These are phyloP conservation scores for Macrobrachium nipponense DNA, from an alignment of 1,140 invertebrate species.

Conservation along the genomic window DNA sequence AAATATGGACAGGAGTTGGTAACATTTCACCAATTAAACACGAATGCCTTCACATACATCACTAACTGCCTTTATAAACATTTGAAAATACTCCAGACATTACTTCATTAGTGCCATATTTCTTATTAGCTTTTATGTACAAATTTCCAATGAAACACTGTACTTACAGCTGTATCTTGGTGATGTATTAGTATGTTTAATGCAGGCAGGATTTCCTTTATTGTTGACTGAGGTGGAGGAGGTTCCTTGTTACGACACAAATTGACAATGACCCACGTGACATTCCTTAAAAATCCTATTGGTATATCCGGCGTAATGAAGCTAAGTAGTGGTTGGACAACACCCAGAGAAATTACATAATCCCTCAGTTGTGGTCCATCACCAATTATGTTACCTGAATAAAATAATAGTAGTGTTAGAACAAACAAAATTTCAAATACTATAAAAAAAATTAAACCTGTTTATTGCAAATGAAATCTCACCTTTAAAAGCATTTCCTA, in stretches of 20 bases:
- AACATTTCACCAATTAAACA: too few relatives aligned
- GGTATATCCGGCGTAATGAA: slow-evolving; percentile 95
- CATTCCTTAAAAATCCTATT: slow-evolving; percentile 92
- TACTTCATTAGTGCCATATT: too few relatives aligned
- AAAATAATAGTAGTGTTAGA: slow-evolving; percentile 32
- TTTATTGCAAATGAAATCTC: background rate
- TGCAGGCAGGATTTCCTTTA: slow-evolving; percentile 93
- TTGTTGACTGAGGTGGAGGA: slow-evolving; percentile 86
- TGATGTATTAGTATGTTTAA: slow-evolving; percentile 95
- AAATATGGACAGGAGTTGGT: too few relatives aligned
- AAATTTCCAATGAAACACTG: background rate
- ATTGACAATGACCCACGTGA: slow-evolving; percentile 99
- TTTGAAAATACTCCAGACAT: background rate
- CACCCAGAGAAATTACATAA: slow-evolving; percentile 90
- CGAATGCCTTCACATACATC: too few relatives aligned
- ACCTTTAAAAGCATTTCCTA: too few relatives aligned
- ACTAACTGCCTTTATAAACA: background rate
- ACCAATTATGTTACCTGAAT: slow-evolving; percentile 85
- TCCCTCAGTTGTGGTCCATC: slow-evolving; percentile 91
- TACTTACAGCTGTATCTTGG: slow-evolving; percentile 91
- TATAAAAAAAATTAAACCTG: background rate
- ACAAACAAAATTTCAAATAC: slow-evolving; percentile 14
- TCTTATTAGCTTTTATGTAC: too few relatives aligned
- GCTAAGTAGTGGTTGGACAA: slow-evolving; percentile 87
- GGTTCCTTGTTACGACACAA: slow-evolving; percentile 97